These are phyloP conservation scores for Ormyrus pomaceus DNA, from an alignment of 2,888 invertebrate genomes.

Conservation along the genomic window DNA sequence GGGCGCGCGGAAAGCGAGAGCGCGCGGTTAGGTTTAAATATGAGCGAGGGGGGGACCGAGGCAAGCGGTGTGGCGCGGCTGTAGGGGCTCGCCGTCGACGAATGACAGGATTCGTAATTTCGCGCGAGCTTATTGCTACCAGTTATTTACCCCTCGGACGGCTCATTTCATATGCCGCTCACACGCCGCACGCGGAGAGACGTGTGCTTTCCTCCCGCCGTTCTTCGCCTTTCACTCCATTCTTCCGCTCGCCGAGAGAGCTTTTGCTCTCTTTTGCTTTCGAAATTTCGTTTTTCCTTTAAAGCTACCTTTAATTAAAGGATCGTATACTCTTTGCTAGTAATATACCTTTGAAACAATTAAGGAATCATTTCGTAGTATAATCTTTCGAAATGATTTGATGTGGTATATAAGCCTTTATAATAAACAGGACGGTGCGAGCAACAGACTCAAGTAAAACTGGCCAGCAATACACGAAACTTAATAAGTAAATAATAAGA, in stretches of 20 bases:
- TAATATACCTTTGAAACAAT: no score
- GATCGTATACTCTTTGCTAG: no score
- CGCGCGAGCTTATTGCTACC: constrained; percentile 70
- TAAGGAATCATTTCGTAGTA: no score
- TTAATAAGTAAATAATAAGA: no score
- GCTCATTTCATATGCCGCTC: constrained; percentile 70
- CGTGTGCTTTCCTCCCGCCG: not conserved
- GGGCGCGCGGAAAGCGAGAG: constrained; percentile 7
- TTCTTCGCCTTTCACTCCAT: not conserved
- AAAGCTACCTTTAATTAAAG: no score
- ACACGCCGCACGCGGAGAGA: constrained; percentile 52
- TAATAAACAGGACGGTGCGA: no score
- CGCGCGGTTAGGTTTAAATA: constrained; percentile 50
- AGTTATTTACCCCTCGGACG: constrained; percentile 67
- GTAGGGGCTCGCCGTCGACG: constrained; percentile 20
- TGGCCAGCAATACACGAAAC: no score
- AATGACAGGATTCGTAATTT: constrained; percentile 71
- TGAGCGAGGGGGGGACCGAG: constrained; percentile 43
- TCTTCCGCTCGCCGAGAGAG: not conserved
- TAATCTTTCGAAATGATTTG: no score
- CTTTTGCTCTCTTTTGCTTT: no score
- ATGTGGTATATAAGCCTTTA: no score
- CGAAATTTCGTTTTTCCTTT: no score
- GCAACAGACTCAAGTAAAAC: no score
- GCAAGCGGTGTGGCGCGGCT: constrained; percentile 39